These are phyloP conservation scores for Cyprinodon variegatus DNA, from an alignment of 2,113 vertebrate species.

Conservation along the genomic window DNA sequence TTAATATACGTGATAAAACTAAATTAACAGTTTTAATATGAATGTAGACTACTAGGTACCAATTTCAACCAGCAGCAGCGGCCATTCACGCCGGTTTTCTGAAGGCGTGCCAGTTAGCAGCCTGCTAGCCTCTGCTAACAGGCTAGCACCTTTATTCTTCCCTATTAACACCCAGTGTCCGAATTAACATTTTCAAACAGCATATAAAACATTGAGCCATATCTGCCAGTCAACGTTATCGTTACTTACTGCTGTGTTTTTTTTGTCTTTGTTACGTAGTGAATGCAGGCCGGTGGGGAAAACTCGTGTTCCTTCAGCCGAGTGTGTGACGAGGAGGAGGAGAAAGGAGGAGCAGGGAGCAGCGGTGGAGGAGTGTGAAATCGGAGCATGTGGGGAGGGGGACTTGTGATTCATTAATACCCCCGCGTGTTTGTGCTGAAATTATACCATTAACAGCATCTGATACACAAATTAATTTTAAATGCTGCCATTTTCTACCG, in stretches of 20 bases:
- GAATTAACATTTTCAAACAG: accelerated
- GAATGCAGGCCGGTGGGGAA: conserved; percentile 27
- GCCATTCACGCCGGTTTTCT: not conserved
- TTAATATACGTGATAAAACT: not conserved
- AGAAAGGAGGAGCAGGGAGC: conserved; percentile 32
- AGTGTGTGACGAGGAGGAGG: conserved; percentile 40
- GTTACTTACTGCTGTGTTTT: conserved; percentile 61
- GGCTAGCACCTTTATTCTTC: not conserved
- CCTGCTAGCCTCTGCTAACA: conserved; percentile 47
- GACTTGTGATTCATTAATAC: conserved; percentile 10
- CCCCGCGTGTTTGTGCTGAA: not conserved
- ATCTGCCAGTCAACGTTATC: conserved; percentile 3
- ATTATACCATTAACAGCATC: not conserved
- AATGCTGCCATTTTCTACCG: not conserved
- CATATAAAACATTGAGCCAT: not conserved
- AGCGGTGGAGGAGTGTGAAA: conserved; percentile 6
- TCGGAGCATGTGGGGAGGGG: conserved; percentile 28
- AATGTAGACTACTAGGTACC: no score
- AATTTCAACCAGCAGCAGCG: not conserved
- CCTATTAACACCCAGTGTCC: not conserved
- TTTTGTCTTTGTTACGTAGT: conserved; percentile 5
- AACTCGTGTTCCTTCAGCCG: conserved; percentile 51
- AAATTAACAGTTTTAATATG: not conserved
- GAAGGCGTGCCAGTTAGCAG: conserved; percentile 34
- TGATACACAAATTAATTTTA: not conserved